These are phyloP conservation scores for Trichogramma evanescens DNA, from an alignment of 2,888 invertebrate species.

Conservation along the genomic window DNA sequence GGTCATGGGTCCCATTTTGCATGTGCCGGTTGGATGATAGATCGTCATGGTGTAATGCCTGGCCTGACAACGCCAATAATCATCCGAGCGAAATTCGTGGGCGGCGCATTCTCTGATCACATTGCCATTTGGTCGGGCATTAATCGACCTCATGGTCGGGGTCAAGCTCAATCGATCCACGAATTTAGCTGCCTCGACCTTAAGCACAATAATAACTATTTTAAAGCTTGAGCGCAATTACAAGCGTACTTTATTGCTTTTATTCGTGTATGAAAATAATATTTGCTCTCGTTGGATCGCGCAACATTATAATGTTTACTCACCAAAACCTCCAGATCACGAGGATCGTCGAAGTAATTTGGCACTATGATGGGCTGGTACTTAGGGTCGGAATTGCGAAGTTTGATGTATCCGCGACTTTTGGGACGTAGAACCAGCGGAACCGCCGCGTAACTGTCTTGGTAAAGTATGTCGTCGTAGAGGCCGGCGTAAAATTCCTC, in stretches of 20 bases:
- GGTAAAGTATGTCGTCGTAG: conserved; percentile 64
- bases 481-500: conserved; percentile 62
- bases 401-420: conserved; percentile 62
- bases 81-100: conserved; percentile 60
- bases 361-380: conserved; percentile 79
- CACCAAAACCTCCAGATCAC: conserved; percentile 68
- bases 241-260: not conserved
- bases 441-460: conserved; percentile 61
- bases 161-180: conserved; percentile 58
- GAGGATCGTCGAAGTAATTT: conserved; percentile 71
- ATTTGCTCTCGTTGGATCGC: not conserved
- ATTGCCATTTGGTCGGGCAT: conserved; percentile 58
- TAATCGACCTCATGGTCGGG: conserved; percentile 55
- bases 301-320: conserved; percentile 31
- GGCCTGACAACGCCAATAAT: conserved; percentile 71
- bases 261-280: not conserved
- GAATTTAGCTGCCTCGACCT: conserved; percentile 69
- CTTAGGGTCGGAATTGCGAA: conserved; percentile 63
- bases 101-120: conserved; percentile 62
- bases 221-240: not conserved
- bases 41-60: conserved; percentile 71
- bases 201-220: conserved; percentile 35
- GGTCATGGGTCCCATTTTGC: conserved; percentile 67
- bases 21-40: conserved; percentile 75
- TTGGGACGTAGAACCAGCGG: conserved; percentile 67